Percentiles rank a stretch among this genome's conserved stretches.
These are phyloP conservation scores for Sciurus carolinensis DNA, from an alignment of 2,797 vertebrate genomes.

Conservation along the genomic window DNA sequence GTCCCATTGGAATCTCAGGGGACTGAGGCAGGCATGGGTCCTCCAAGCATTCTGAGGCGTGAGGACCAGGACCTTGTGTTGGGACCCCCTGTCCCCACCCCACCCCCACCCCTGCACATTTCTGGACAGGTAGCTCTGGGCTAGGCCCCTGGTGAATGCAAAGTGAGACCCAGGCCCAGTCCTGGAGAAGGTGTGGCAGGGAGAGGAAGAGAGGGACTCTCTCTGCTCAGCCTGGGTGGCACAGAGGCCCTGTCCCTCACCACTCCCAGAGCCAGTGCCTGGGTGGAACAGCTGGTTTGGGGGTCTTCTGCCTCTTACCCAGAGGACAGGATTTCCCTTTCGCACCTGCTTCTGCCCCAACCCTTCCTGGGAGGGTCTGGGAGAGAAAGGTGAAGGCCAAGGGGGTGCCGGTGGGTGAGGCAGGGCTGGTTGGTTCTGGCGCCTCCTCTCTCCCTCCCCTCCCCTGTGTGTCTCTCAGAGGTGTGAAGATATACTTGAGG, in stretches of 20 bases:
- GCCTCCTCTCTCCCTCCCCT: neutral
- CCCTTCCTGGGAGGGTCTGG: neutral
- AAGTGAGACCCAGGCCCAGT: neutral
- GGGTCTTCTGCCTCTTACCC: neutral
- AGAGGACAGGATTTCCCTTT: neutral
- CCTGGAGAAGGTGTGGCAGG: neutral
- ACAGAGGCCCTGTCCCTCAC: neutral
- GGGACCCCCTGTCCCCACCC: neutral
- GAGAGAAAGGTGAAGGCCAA: neutral
- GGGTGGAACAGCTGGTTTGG: neutral
- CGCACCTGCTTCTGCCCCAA: neutral
- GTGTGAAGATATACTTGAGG: neutral
- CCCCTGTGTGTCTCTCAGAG: neutral
- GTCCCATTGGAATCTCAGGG: neutral
- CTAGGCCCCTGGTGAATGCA: neutral
- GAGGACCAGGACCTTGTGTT: neutral
- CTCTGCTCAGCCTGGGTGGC: neutral
- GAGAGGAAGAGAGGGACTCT: neutral
- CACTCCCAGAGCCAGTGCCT: neutral
- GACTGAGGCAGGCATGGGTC: neutral
- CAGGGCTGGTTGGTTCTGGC: neutral
- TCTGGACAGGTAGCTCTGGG: neutral
- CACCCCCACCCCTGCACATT: rapidly evolving
- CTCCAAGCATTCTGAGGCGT: neutral
- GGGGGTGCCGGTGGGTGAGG: neutral